Evolutionary conservation across 2,888 invertebrate species (phyloP), one percentile per base, ranked within the genome.

Genomic region (Apamea epomidion): DNA sequence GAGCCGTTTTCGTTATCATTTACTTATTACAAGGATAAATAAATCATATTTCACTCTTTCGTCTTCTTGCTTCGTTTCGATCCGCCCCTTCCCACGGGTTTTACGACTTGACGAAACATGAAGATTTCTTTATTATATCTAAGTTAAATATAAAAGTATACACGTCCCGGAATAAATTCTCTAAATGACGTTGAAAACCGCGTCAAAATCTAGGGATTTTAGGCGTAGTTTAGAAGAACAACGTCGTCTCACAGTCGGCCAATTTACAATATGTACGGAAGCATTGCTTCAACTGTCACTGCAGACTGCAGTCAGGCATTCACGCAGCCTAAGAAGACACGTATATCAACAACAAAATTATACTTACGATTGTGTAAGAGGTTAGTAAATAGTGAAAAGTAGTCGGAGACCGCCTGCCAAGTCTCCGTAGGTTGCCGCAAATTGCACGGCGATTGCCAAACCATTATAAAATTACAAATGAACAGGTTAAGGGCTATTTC

Each of bases 401-500:
- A 79, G 70, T 78, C 76, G 80, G 79, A 71, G 70, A 80, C 68
- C 62, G 54, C 32, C 62, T 82, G 75, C 65, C 79, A 75, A 76
- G 79, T 64, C 73, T 54, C 67, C 73, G 85, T 87, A 81, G 85
- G 78, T 81, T 74, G 87, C 85, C 68, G 71, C 85, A 81, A 87
- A 84, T 86, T 86, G 81, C 87, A 76, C 45, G 12, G 68, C 25
- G 48, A 76, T 87, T 86, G 81, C 85, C 25, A 76, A 87, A 86
- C 74, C 65, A 84, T 80, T 84, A 75, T 79, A 83, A 79, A 76
- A 87, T 83, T 83, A 87, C 87, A 65, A 87, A 87, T 64, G 37
- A 74, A 87, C 76, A 76, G 83, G 75, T 83, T 79, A 73, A 83
- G 87, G 83, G 73, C 79, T 86, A 86, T 86, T 87, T 83, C 76